Conservation (phyloP, 2,888 invertebrate species). For the Nomada fabriciana region DNA sequence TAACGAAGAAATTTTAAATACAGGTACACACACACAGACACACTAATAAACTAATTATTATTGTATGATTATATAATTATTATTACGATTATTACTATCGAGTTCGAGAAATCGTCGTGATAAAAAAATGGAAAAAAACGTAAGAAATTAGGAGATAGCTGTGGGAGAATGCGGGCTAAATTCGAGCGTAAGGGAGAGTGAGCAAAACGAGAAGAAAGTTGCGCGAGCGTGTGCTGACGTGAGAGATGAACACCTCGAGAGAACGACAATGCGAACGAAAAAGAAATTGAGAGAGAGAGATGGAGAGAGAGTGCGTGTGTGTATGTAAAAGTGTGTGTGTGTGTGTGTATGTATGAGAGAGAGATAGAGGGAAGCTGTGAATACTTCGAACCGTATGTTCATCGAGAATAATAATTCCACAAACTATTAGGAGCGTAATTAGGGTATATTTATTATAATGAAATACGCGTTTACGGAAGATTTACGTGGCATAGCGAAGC, state of each 20-base stretch:
- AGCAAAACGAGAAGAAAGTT: slow-evolving; percentile 14
- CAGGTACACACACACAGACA: slow-evolving; percentile 59
- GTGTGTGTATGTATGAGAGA: slow-evolving; percentile 31
- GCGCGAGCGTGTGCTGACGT: slow-evolving; percentile 32
- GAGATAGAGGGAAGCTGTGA: slow-evolving; percentile 26
- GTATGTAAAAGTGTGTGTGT: slow-evolving; percentile 28
- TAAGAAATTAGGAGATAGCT: slow-evolving; percentile 42
- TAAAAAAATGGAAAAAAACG: slow-evolving; percentile 72
- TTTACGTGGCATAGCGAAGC: slow-evolving; percentile 55
- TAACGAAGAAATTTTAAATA: slow-evolving; percentile 18
- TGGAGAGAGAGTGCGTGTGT: slow-evolving; percentile 36
- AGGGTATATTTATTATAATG: slow-evolving; percentile 72
- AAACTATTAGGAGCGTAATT: slow-evolving; percentile 79
- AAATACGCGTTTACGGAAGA: slow-evolving; percentile 63
- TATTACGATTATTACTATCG: slow-evolving; percentile 82
- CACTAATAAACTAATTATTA: slow-evolving; percentile 82
- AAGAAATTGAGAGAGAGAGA: slow-evolving; percentile 36
- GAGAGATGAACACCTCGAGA: neutral
- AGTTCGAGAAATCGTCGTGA: slow-evolving; percentile 82
- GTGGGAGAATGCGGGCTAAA: slow-evolving; percentile 40
- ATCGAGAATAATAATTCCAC: slow-evolving; percentile 77
- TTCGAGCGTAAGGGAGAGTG: slow-evolving; percentile 15
- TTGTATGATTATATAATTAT: slow-evolving; percentile 72
- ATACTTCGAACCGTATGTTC: slow-evolving; percentile 65
- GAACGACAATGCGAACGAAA: slow-evolving; percentile 38